These are phyloP conservation scores for Chymomyza costata DNA, from an alignment of 1,140 invertebrate species.

Conservation along the genomic window DNA sequence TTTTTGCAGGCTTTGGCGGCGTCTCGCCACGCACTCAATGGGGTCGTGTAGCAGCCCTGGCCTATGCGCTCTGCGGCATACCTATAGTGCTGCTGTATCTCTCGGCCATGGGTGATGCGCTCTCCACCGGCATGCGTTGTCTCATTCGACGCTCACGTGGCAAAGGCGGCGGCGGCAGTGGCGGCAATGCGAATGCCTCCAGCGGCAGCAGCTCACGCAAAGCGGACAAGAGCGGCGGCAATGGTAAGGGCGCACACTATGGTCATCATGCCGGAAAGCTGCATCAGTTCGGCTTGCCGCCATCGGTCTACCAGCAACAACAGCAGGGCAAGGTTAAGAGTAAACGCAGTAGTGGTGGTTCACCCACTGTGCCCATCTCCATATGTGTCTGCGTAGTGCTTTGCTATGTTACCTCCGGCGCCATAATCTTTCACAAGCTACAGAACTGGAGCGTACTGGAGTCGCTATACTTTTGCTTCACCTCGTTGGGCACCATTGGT, in stretches of 20 bases:
- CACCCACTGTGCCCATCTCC: slow-evolving; percentile 85
- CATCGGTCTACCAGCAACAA: slow-evolving; percentile 49
- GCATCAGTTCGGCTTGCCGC: slow-evolving; percentile 51
- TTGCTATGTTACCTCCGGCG: slow-evolving; percentile 92
- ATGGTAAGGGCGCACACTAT: slow-evolving; percentile 16
- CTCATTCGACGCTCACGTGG: slow-evolving; percentile 61
- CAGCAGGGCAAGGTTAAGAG: slow-evolving; percentile 27
- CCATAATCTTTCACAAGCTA: slow-evolving; percentile 91
- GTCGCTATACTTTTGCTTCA: slow-evolving; percentile 96
- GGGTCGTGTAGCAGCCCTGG: slow-evolving; percentile 89
- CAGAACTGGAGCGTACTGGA: slow-evolving; percentile 94
- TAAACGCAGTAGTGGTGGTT: slow-evolving; percentile 23
- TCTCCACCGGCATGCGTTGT: slow-evolving; percentile 75
- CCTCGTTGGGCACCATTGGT: slow-evolving; percentile 91
- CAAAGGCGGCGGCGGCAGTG: slow-evolving; percentile 26
- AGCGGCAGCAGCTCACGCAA: slow-evolving; percentile 25
- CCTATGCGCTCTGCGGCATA: slow-evolving; percentile 92
- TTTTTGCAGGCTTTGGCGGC: slow-evolving; percentile 90
- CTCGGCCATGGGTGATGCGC: slow-evolving; percentile 88
- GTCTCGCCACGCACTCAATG: slow-evolving; percentile 92
- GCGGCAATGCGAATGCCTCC: slow-evolving; percentile 10
- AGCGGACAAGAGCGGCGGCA: slow-evolving; percentile 20
- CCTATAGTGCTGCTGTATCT: slow-evolving; percentile 92
- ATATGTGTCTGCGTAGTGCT: slow-evolving; percentile 92
- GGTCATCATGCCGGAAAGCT: slow-evolving; percentile 15